phyloP scores from a whole-genome alignment of 1,140 invertebrate genomes.

The Glomeris maerens region DNA sequence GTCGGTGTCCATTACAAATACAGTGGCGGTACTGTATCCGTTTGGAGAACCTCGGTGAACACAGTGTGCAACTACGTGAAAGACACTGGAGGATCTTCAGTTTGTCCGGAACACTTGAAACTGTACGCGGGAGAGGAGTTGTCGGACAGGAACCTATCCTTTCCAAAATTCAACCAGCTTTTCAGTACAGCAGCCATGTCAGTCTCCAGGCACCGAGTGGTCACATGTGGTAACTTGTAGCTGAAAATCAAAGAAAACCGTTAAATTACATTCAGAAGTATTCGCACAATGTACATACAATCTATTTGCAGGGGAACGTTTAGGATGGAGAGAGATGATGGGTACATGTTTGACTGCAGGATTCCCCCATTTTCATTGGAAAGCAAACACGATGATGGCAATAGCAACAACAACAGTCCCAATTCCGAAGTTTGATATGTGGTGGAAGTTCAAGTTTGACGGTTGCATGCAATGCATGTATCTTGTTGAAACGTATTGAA shows the following conservation, averaged over 20 bases:
- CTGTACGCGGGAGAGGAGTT: conserved; percentile 80
- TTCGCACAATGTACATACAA: background rate
- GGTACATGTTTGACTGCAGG: conserved; percentile 85
- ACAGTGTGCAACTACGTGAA: conserved; percentile 81
- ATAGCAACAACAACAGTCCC: too few relatives aligned
- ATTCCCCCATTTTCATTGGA: conserved; percentile 93
- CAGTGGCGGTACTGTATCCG: conserved; percentile 93
- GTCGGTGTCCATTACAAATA: background rate
- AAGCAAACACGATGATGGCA: conserved; percentile 63
- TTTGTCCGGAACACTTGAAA: conserved; percentile 83
- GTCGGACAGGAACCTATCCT: conserved; percentile 90
- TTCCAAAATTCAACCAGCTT: conserved; percentile 71
- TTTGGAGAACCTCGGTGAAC: conserved; percentile 78
- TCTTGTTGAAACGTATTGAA: too few relatives aligned
- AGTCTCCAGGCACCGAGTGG: conserved; percentile 92
- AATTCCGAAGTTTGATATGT: too few relatives aligned
- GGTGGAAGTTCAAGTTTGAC: too few relatives aligned
- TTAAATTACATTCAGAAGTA: background rate
- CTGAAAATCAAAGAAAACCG: background rate
- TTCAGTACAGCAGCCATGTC: conserved; percentile 95
- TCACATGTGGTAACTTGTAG: conserved; percentile 75
- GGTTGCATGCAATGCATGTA: too few relatives aligned
- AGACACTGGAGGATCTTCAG: conserved; percentile 95
- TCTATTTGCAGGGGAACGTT: conserved; percentile 82
- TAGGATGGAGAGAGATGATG: conserved; percentile 89